These are phyloP conservation scores for Trissolcus brochymenae DNA, from an alignment of 2,888 invertebrate genomes.

Conservation along the genomic window DNA sequence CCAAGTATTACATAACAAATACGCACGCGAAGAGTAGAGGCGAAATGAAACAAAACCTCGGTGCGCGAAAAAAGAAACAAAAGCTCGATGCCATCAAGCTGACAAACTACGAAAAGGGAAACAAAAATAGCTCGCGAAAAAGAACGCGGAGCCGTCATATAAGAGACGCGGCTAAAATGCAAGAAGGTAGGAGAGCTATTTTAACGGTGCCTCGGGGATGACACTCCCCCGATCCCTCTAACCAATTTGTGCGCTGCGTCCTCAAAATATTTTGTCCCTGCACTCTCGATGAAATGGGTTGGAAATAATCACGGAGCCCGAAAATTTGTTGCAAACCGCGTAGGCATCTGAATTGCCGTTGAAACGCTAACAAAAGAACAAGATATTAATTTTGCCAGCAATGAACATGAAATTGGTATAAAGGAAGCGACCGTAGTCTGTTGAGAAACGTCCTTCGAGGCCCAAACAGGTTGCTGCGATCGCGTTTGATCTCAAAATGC, in stretches of 20 bases:
- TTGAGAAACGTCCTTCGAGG: conserved; percentile 8
- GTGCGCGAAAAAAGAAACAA: conserved; percentile 28
- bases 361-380: conserved; percentile 73
- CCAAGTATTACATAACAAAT: conserved; percentile 47
- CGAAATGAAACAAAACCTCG: conserved; percentile 25
- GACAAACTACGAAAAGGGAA: conserved; percentile 50
- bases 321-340: conserved; percentile 70
- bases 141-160: conserved; percentile 19
- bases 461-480: conserved; percentile 24
- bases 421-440: conserved; percentile 12
- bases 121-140: conserved; percentile 39
- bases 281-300: conserved; percentile 65
- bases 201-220: conserved; percentile 47
- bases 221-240: conserved; percentile 43
- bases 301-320: conserved; percentile 73
- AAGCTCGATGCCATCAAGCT: conserved; percentile 42
- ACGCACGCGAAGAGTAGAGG: conserved; percentile 28
- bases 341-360: conserved; percentile 69
- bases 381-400: conserved; percentile 69
- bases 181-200: conserved; percentile 52
- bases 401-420: conserved; percentile 6
- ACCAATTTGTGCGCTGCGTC: conserved; percentile 35
- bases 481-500: conserved; percentile 12
- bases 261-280: conserved; percentile 34
- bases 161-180: conserved; percentile 30